These are phyloP conservation scores for Tipula lateralis DNA, from an alignment of 2,888 invertebrate genomes.

Conservation along the genomic window DNA sequence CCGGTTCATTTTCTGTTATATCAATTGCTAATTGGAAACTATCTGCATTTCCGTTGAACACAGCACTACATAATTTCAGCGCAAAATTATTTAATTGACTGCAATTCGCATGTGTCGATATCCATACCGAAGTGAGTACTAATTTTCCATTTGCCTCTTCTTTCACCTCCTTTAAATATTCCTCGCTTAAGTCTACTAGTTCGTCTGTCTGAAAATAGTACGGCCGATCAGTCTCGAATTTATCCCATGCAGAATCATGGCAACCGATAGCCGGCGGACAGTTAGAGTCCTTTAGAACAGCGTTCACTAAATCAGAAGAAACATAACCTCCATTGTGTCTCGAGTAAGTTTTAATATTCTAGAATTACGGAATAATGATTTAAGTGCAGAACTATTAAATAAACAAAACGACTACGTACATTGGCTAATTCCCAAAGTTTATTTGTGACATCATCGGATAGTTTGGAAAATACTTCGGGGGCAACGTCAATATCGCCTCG, in stretches of 20 bases:
- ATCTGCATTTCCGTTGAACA: conserved; percentile 41
- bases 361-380: background rate
- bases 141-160: conserved; percentile 38
- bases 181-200: conserved; percentile 44
- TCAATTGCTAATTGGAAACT: conserved; percentile 39
- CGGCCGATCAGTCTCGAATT: conserved; percentile 45
- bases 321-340: conserved; percentile 46
- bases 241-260: conserved; percentile 46
- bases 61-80: conserved; percentile 42
- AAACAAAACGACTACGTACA: conserved; percentile 39
- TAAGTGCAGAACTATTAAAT: background rate
- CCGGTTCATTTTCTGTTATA: conserved; percentile 37
- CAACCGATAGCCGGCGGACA: conserved; percentile 47
- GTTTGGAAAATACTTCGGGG: conserved; percentile 43
- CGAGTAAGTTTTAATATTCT: conserved; percentile 47
- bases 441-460: conserved; percentile 48
- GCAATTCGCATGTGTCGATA: conserved; percentile 38
- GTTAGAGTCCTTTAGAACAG: conserved; percentile 47
- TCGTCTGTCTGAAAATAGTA: conserved; percentile 43
- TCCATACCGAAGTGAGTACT: conserved; percentile 42
- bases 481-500: conserved; percentile 46
- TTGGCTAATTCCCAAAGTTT: conserved; percentile 48
- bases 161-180: conserved; percentile 42
- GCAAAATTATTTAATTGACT: conserved; percentile 38
- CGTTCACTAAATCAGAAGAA: conserved; percentile 47